Conservation (phyloP, 2,113 vertebrate species). For the Phrynosoma platyrhinos region DNA sequence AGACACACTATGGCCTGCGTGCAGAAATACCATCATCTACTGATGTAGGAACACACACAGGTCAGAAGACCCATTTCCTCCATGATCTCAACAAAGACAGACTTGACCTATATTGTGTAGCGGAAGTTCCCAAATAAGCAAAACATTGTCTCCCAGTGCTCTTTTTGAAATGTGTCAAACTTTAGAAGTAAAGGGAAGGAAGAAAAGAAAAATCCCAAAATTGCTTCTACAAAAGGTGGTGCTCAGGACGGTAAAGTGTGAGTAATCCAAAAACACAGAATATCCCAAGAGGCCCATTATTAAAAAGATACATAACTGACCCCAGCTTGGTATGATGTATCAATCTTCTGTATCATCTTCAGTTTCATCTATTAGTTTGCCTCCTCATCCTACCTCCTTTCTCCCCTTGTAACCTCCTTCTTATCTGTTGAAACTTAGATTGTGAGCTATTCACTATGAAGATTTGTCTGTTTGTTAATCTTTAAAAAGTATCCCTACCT, state of each 20-base stretch:
- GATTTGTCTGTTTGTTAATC: neutral
- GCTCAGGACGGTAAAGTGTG: neutral
- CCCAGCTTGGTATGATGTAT: neutral
- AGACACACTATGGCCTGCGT: neutral
- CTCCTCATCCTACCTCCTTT: neutral
- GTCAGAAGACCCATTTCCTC: conserved; percentile 33
- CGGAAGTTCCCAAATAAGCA: neutral
- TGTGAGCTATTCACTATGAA: neutral
- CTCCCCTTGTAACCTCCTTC: neutral
- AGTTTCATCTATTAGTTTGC: neutral
- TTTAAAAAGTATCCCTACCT: neutral
- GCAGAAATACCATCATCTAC: neutral
- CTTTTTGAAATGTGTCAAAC: neutral
- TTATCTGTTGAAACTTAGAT: neutral
- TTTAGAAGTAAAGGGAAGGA: neutral
- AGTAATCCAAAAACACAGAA: neutral
- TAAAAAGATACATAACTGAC: neutral
- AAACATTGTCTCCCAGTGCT: neutral
- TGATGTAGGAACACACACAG: accelerated
- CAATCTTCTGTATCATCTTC: neutral
- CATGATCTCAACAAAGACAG: neutral
- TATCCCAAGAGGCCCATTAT: neutral
- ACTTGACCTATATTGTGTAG: accelerated
- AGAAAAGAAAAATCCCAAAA: neutral
- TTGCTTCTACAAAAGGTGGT: neutral